Evolutionary conservation across 2,113 vertebrate genomes (phyloP).

Genomic region (Trogon melanurus): DNA sequence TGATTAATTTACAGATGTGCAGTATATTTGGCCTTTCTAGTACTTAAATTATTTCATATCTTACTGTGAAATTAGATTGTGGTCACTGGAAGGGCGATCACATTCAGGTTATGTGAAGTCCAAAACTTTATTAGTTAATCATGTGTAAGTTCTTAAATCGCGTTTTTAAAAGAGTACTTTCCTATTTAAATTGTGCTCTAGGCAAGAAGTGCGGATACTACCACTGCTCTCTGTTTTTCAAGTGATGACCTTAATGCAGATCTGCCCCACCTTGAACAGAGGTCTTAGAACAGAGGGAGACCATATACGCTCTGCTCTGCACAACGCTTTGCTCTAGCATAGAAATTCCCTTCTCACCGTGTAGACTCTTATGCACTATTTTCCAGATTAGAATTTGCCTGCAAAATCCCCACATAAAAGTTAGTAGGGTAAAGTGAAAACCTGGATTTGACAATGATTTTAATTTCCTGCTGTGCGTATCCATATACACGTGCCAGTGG

Average conservation of each 20-base stretch:
- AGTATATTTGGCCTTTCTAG: constrained; percentile 4
- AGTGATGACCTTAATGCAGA: not conserved
- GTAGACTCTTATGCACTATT: not conserved
- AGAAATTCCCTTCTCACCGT: not conserved
- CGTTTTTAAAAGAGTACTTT: not conserved
- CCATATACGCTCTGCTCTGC: not conserved
- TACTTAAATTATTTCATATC: constrained; percentile 6
- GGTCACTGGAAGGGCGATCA: not conserved
- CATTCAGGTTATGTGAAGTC: not conserved
- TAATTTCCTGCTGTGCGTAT: not conserved
- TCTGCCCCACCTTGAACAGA: not conserved
- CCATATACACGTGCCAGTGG: not conserved
- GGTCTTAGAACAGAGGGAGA: not conserved
- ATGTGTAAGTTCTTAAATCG: not conserved
- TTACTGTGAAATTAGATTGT: constrained; percentile 1
- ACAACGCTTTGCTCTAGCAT: not conserved
- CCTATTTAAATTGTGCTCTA: not conserved
- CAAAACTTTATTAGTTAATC: not conserved
- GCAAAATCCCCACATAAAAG: not conserved
- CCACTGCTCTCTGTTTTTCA: not conserved
- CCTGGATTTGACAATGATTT: not conserved
- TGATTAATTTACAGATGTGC: not conserved
- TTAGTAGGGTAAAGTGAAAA: not conserved
- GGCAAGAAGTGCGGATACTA: not conserved
- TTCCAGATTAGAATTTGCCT: not conserved